Conservation (phyloP, 2,113 vertebrate species). For the Apistogramma diplotaenia region DNA sequence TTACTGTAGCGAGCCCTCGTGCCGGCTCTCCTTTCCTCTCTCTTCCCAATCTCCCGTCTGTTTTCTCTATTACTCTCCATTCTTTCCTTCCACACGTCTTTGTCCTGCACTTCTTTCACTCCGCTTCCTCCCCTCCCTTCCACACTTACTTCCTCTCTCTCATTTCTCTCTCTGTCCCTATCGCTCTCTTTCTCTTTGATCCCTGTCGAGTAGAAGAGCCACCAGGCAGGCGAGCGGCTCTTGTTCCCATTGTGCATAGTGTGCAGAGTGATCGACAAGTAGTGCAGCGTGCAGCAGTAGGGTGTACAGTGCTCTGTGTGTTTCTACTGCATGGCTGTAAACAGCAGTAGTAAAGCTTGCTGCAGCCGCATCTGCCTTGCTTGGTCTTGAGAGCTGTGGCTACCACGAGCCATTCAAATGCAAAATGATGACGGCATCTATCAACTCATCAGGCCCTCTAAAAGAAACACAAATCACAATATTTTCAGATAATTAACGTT, state of each 20-base stretch:
- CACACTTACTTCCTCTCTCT: constrained; percentile 27
- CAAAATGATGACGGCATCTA: constrained; percentile 43
- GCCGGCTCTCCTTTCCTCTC: constrained; percentile 11
- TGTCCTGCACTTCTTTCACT: constrained; percentile 42
- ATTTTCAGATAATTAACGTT: constrained; percentile 47
- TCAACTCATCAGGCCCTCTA: constrained; percentile 29
- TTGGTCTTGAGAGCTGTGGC: constrained; percentile 20
- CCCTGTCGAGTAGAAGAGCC: constrained; percentile 56
- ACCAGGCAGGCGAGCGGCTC: constrained; percentile 50
- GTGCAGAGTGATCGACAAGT: constrained; percentile 56
- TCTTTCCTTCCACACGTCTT: constrained; percentile 24
- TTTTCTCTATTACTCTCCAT: constrained; percentile 9
- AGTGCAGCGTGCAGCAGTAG: constrained; percentile 57
- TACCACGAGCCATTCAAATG: constrained; percentile 53
- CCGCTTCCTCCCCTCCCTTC: constrained; percentile 47
- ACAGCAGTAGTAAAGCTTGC: constrained; percentile 52
- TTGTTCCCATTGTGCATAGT: constrained; percentile 55
- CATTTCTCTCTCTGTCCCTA: constrained; percentile 11
- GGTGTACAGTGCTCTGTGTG: constrained; percentile 22
- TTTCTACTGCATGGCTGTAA: constrained; percentile 66
- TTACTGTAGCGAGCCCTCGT: constrained; percentile 3
- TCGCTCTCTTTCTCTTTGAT: constrained; percentile 55
- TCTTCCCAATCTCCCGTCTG: neutral
- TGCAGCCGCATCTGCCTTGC: neutral
- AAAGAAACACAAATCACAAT: constrained; percentile 21